Evolutionary conservation across 2,113 vertebrate species (phyloP).

Genomic region (Rhea pennata): DNA sequence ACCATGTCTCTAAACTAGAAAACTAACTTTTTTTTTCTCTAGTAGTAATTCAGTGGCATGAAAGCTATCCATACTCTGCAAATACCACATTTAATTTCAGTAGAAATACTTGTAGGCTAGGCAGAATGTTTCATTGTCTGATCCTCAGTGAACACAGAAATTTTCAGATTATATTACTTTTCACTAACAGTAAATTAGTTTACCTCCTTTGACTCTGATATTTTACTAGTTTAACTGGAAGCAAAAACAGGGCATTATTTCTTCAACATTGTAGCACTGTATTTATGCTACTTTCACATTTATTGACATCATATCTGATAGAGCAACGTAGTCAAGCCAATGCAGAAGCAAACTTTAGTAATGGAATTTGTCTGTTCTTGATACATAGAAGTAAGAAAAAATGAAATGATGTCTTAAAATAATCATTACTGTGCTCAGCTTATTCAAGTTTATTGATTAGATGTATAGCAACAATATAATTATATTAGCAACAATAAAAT

Average conservation of each 20-base stretch:
- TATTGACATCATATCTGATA: background rate
- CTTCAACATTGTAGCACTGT: background rate
- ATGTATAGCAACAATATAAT: background rate
- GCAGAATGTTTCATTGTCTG: background rate
- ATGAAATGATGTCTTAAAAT: background rate
- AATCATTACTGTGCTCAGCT: background rate
- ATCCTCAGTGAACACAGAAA: background rate
- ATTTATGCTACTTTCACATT: background rate
- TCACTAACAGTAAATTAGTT: background rate
- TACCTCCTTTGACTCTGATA: background rate
- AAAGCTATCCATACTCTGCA: background rate
- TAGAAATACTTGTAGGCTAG: background rate
- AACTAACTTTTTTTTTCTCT: background rate
- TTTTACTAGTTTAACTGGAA: background rate
- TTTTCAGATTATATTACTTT: background rate
- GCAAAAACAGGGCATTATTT: background rate
- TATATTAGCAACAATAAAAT: background rate
- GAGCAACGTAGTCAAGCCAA: background rate
- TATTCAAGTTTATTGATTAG: background rate
- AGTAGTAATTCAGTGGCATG: background rate
- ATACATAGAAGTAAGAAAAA: background rate
- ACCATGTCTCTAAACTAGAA: background rate
- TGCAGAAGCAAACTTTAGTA: background rate
- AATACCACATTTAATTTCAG: background rate
- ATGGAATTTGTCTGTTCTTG: background rate